A percentile compares a stretch with the other conserved stretches of the same genome.
Evolutionary conservation across 2,797 vertebrate genomes (phyloP).

Genomic region (Pangasius djambal): DNA sequence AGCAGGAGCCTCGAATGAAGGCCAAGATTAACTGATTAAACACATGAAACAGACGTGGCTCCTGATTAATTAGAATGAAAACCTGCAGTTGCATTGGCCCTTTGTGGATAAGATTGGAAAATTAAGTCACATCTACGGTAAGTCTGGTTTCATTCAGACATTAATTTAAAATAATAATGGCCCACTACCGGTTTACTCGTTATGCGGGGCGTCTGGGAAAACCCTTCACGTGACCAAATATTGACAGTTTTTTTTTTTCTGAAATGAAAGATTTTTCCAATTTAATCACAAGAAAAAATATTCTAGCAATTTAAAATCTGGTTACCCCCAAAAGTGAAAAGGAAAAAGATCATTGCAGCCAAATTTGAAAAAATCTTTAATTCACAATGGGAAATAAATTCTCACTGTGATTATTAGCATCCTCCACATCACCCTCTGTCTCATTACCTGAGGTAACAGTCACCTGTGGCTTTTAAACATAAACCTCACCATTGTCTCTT

Average conservation of each 20-base stretch:
- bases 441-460: too few relatives aligned
- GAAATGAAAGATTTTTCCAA: too few relatives aligned
- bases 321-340: too few relatives aligned
- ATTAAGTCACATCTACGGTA: neutral
- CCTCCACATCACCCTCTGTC: too few relatives aligned
- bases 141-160: neutral
- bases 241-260: neutral
- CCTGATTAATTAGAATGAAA: slow-evolving; percentile 9
- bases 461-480: too few relatives aligned
- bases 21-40: slow-evolving; percentile 11
- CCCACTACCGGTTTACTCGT: neutral
- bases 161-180: neutral
- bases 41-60: neutral
- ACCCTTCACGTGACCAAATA: neutral
- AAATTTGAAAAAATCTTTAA: too few relatives aligned
- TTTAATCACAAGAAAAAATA: neutral
- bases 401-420: too few relatives aligned
- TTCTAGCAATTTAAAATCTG: neutral
- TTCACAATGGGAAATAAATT: too few relatives aligned
- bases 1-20: slow-evolving; percentile 1
- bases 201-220: neutral
- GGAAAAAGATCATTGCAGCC: too few relatives aligned
- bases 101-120: neutral
- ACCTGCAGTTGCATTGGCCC: neutral
- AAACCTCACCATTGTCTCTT: too few relatives aligned